Base-by-base conservation (phyloP, 2,797 vertebrate genomes). In the Cetoscarus ocellatus region DNA sequence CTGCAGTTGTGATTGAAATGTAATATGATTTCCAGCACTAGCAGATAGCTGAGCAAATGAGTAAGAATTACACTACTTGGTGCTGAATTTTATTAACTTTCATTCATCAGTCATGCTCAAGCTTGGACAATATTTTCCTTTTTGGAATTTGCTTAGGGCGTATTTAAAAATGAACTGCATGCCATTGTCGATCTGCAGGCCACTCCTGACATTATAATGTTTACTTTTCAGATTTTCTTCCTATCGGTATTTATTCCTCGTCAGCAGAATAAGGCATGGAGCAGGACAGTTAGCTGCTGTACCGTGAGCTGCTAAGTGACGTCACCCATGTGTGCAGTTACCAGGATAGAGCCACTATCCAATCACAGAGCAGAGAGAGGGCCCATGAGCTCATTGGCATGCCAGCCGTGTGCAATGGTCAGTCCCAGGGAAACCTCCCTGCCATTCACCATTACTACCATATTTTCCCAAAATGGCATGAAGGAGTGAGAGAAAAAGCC, bases 371-470 rank as follows among this genome's bases (percentile, higher is more conserved):
- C 73, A 75, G 64, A 74, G 27, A 18, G 73, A 54, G 61, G 53
- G 48, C 73, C 69, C 63, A 36, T 51, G 18, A 19, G 36, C 68
- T 92, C 75, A 90, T 95, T 80, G 75, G 79, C 73, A 94, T 93
- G 87, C 89, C 80, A 58, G 61, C 15, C 11, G 63, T 75, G 79
- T 36, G 12, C 69, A 65, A 63, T 61, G 75, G 63, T 79, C 72
- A 67, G 79, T 84, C 86, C 90, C 83, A 79, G 59, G 84, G 88
- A 88, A 92, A 87, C 86, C 78, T 53, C 61, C 55, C 90, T 90
- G 92, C 91, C 93, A 91, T 85, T 94, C 90, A 92, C 83, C 55
- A 94, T 95, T 93, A 94, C 74, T 67, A 73, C 79, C 74, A 66
- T 82, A 85, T 88, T 88, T 89, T 85, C 86, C 77, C 80, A 86